Evolutionary conservation across 2,797 vertebrate genomes (phyloP), one percentile per base, ranked within the genome.

Genomic region (Silurus lanzhouensis): DNA sequence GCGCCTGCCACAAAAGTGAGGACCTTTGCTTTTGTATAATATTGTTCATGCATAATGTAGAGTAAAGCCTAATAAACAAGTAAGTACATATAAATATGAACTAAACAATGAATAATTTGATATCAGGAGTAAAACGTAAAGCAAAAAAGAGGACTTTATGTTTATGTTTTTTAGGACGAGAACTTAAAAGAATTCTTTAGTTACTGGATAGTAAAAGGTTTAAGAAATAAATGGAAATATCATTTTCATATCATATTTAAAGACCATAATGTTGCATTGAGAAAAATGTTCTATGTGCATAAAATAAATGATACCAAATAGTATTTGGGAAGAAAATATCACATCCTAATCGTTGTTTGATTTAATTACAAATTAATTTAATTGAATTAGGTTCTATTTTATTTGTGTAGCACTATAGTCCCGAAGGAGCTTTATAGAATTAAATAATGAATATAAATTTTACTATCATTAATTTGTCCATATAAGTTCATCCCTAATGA

Each of bases 71-170:
- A 5, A 20, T 20, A n/a, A 44, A 79, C 57, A 44, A 8, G 58
- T 12, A 79, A 61, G 5, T 61, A n/a, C 22, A 61, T 46, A 79
- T 79, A 44, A 38, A 38, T 61, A 78, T 78, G 44, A 61, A 61
- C 19, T 7, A 19, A 76, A 76, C 14, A 76, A 44, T 22, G 17
- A 20, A 57, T 48, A 2, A 75, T 1, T 10, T 10, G 14, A 31
- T 76, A 76, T 76, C 25, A 57, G 74, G 74, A 57, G 25, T 76
- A n/a, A 17, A 76, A 76, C 55, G 14, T 55, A 22, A 74, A 46
- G 46, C 3, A 67, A 19, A 7, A 31, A 20, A 6, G 19, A 38
- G 3, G 27, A 12, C 20, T 4, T 13, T 25, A 27, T 19, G 0
- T 58, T 0, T 19, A 22, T n/a, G 20, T 64, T 31, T 57, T 76